phyloP scores from a whole-genome alignment of 1,140 invertebrate genomes.

The Hycleus phaleratus region DNA sequence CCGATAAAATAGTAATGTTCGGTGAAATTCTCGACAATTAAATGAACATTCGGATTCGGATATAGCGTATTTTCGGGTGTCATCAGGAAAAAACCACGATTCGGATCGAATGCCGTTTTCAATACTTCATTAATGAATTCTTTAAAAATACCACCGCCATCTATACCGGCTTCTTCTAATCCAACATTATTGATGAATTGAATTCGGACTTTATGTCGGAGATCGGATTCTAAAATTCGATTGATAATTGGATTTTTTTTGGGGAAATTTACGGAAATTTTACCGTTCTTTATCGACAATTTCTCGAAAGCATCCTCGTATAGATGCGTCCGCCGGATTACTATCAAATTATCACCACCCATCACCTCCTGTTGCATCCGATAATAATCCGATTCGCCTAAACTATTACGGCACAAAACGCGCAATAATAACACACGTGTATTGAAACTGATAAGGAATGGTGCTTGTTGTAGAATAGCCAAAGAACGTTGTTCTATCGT shows the following conservation, averaged over 20 bases:
- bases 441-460: conserved; percentile 87
- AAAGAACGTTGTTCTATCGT: conserved; percentile 81
- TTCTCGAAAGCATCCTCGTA: conserved; percentile 98
- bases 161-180: conserved; percentile 89
- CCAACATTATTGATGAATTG: conserved; percentile 86
- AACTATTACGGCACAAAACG: conserved; percentile 47
- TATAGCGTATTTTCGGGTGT: conserved; percentile 91
- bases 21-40: conserved; percentile 75
- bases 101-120: conserved; percentile 94
- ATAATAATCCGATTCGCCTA: conserved; percentile 30
- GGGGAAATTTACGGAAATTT: not conserved
- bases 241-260: too few species aligned
- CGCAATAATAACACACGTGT: conserved; percentile 82
- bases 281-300: conserved; percentile 81
- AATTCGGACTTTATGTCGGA: conserved; percentile 78
- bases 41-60: conserved; percentile 85
- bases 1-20: conserved; percentile 96
- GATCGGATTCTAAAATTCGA: conserved; percentile 64
- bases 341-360: conserved; percentile 43
- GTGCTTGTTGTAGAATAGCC: conserved; percentile 83
- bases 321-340: conserved; percentile 81
- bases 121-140: conserved; percentile 88
- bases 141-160: conserved; percentile 89
- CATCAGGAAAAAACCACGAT: conserved; percentile 86
- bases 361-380: conserved; percentile 32